Percentiles rank a stretch among this genome's conserved stretches.
These are phyloP conservation scores for Chloebia gouldiae DNA, from an alignment of 2,113 vertebrate species.

Conservation along the genomic window DNA sequence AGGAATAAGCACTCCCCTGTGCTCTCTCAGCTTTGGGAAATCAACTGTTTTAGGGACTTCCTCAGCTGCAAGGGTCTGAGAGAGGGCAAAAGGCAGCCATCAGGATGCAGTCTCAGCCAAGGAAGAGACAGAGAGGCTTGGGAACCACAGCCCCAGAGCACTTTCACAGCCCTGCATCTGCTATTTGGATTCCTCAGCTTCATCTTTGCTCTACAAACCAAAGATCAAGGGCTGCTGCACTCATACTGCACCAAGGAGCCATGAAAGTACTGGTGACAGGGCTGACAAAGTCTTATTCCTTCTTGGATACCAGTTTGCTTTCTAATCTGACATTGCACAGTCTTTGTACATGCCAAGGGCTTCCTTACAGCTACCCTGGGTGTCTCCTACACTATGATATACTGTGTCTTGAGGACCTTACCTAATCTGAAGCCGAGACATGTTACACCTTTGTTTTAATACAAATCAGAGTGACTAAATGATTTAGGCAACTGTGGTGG, in stretches of 20 bases:
- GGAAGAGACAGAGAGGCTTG: neutral
- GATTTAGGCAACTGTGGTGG: neutral
- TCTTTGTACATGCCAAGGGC: neutral
- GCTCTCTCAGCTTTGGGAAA: slow-evolving; percentile 10
- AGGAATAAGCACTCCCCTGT: neutral
- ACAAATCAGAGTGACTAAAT: neutral
- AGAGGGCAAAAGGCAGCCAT: slow-evolving; percentile 32
- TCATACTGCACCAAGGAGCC: neutral
- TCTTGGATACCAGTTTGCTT: neutral
- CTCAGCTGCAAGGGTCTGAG: slow-evolving; percentile 30
- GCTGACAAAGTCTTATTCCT: neutral
- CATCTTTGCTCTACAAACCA: neutral
- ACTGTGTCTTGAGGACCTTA: neutral
- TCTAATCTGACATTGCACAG: neutral
- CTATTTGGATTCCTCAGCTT: neutral
- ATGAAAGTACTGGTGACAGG: neutral
- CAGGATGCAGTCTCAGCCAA: slow-evolving; percentile 40
- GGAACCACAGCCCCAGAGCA: neutral
- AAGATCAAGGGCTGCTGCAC: neutral
- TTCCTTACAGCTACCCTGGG: neutral
- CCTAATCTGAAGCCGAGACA: neutral
- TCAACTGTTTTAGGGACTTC: slow-evolving; percentile 31
- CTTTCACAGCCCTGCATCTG: neutral
- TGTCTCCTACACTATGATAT: neutral
- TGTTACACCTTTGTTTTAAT: slow-evolving; percentile 1